Evolutionary conservation across 1,140 invertebrate species (phyloP).

Genomic region (Trypoxylus dichotomus): DNA sequence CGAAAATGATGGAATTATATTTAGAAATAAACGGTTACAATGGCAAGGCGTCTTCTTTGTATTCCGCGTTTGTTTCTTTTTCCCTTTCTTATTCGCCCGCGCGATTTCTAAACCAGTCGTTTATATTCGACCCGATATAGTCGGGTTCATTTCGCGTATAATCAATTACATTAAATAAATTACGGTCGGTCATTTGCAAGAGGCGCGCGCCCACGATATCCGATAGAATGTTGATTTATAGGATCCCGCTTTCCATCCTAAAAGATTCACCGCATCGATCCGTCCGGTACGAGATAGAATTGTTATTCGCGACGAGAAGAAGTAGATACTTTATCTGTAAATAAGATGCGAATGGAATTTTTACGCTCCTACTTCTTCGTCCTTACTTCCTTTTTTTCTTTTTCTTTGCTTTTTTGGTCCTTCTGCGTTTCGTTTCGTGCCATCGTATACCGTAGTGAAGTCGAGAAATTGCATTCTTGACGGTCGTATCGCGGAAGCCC

Average conservation of each 20-base stretch:
- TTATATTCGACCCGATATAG: too few species aligned
- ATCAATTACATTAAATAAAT: constrained; percentile 1
- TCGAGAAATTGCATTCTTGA: neutral
- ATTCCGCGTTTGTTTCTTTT: too few species aligned
- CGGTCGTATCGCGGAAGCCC: neutral
- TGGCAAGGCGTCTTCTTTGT: too few species aligned
- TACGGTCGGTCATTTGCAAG: neutral
- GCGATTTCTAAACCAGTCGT: too few species aligned
- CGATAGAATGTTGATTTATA: neutral
- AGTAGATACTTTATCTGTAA: neutral
- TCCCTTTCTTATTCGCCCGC: too few species aligned
- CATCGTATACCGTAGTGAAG: neutral
- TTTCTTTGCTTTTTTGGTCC: neutral
- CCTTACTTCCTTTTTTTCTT: neutral
- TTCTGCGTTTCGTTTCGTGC: too few species aligned
- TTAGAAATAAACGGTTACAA: too few species aligned
- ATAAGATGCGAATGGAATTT: neutral
- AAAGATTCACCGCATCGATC: neutral
- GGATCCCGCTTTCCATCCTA: neutral
- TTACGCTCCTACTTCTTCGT: neutral
- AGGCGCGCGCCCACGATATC: neutral
- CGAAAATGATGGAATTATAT: too few species aligned
- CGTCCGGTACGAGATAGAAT: neutral
- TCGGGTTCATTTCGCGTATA: neutral
- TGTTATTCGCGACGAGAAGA: neutral